Evolutionary conservation across 1,140 invertebrate species (phyloP), one percentile per base, ranked within the genome.

Genomic region (Akabosia matsudoensis): DNA sequence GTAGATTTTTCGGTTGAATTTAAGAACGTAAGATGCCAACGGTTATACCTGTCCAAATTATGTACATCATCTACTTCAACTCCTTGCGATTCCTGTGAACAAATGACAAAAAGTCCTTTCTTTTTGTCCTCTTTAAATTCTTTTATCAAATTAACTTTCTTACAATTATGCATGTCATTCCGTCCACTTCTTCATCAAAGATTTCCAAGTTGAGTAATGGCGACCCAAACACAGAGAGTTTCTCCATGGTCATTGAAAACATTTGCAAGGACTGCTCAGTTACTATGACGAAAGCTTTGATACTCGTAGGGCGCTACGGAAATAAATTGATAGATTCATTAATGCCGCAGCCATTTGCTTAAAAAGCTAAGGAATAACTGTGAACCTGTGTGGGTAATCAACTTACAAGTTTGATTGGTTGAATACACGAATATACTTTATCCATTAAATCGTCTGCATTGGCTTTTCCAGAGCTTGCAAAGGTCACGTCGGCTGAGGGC

Each of bases 21-120:
- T 13, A 67, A 30, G 61, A 67, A 67, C 7, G 61, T 67, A 30
- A 67, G 31, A 67, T 31, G 61, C 61, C 61, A 67, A 30, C 61
- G 22, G 22, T 67, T 28, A 30, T 67, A 30, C 22, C 28, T 7
- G 10, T 67, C 26, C 31, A 67, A 4, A 31, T 30, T 67, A 4
- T 31, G 26, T 13, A 22, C 24, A 67, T 67, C 61, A 28, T 67
- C 61, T 10, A 22, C 61, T 22, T 67, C 61, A 13, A 30, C n/a
- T 28, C 61, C 61, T 67, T 67, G 61, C 3, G 28, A 67, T 3
- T 67, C 61, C 61, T 67, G 22, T 67, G 10, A 10, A 30, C 3
- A 67, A 30, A 30, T 7, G 4, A 61, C 54, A 7, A 7, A 18
- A 45, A 45, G 54, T 61, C 4, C 4, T 22, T 24, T 4, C 16